Evolutionary conservation across 2,888 invertebrate species (phyloP).

Genomic region (Hirtodrosophila confusa): DNA sequence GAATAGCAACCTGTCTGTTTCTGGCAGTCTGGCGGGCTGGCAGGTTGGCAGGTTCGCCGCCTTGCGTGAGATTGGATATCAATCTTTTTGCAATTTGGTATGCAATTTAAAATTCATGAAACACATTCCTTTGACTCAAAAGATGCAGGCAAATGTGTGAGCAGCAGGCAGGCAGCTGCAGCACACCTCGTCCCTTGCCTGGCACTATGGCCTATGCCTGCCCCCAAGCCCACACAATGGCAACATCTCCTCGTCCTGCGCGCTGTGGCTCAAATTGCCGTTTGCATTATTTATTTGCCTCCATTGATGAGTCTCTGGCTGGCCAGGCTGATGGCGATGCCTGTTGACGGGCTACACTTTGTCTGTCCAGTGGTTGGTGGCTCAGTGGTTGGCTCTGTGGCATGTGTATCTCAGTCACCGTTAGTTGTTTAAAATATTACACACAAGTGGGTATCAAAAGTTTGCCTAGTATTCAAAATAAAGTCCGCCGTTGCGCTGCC

Average conservation of each 20-base stretch:
- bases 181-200: background rate
- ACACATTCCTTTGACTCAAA: conserved; percentile 81
- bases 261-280: conserved; percentile 74
- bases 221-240: conserved; percentile 14
- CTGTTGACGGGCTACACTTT: conserved; percentile 43
- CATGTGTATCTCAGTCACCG: conserved; percentile 44
- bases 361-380: conserved; percentile 9
- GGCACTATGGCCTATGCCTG: background rate
- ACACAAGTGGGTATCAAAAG: conserved; percentile 43
- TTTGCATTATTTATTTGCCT: conserved; percentile 80
- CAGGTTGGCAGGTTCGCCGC: conserved; percentile 50
- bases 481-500: conserved; percentile 18
- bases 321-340: conserved; percentile 35
- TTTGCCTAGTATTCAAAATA: conserved; percentile 49
- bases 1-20: conserved; percentile 46
- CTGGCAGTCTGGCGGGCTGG: conserved; percentile 8
- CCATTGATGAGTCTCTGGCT: conserved; percentile 70
- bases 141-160: conserved; percentile 77
- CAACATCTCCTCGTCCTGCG: conserved; percentile 27
- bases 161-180: conserved; percentile 19
- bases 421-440: conserved; percentile 79
- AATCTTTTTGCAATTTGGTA: conserved; percentile 82
- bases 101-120: conserved; percentile 83
- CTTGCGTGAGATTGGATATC: conserved; percentile 82
- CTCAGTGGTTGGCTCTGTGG: conserved; percentile 34